A percentile compares a stretch with the other conserved stretches of the same genome.
Evolutionary conservation across 2,113 vertebrate genomes (phyloP).

Genomic region (Onychostruthus taczanowskii): DNA sequence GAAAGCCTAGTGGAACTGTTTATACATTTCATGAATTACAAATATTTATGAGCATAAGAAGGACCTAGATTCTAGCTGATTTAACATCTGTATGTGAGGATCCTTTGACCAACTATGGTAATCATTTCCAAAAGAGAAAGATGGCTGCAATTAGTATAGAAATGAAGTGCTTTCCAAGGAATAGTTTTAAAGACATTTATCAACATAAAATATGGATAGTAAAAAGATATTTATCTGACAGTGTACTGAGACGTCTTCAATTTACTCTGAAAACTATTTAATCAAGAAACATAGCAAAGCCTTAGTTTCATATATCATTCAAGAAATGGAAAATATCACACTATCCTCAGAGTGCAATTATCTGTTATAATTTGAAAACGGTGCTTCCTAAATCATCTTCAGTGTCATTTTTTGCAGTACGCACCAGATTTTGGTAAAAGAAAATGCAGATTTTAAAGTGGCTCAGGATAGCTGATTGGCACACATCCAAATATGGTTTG

Average conservation of each 20-base stretch:
- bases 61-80: not conserved
- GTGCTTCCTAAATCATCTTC: not conserved
- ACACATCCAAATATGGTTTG: not conserved
- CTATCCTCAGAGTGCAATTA: not conserved
- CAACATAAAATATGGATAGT: not conserved
- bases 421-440: not conserved
- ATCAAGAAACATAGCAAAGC: not conserved
- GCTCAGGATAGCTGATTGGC: not conserved
- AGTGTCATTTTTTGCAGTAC: not conserved
- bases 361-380: not conserved
- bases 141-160: not conserved
- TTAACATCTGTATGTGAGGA: not conserved
- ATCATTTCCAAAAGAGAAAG: not conserved
- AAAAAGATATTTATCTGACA: not conserved
- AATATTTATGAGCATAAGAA: not conserved
- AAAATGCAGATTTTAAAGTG: not conserved
- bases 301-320: not conserved
- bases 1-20: not conserved
- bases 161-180: not conserved
- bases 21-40: not conserved
- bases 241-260: not conserved
- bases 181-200: constrained; percentile 9
- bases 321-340: not conserved
- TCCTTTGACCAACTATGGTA: not conserved
- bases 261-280: not conserved